phyloP scores from a whole-genome alignment of 2,888 invertebrate species.

The Drosophila neutralis region DNA sequence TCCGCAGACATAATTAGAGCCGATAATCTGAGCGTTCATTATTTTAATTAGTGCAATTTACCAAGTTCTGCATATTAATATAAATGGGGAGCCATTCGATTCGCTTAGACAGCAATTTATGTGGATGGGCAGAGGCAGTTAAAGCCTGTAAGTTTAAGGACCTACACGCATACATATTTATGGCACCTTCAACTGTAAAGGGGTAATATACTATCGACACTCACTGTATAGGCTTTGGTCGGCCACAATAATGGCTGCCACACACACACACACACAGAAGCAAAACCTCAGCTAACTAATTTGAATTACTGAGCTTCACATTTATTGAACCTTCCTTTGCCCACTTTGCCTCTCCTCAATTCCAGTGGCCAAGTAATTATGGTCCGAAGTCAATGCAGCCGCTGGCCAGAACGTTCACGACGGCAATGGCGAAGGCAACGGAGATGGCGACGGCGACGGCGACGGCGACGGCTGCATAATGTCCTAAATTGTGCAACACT shows the following conservation, averaged over 20 bases:
- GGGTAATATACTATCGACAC: slow-evolving; percentile 30
- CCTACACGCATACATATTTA: neutral
- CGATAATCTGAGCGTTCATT: slow-evolving; percentile 79
- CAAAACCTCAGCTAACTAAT: slow-evolving; percentile 63
- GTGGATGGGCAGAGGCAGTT: slow-evolving; percentile 4
- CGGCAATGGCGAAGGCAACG: neutral
- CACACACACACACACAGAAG: neutral
- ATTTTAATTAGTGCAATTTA: slow-evolving; percentile 81
- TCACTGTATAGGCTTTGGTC: slow-evolving; percentile 15
- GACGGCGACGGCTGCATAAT: slow-evolving; percentile 58
- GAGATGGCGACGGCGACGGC: neutral
- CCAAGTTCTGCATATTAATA: slow-evolving; percentile 77
- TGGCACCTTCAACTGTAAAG: slow-evolving; percentile 34
- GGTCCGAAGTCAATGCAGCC: slow-evolving; percentile 47
- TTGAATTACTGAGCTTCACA: slow-evolving; percentile 73
- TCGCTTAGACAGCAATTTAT: slow-evolving; percentile 71
- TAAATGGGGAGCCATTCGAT: slow-evolving; percentile 66
- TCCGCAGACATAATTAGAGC: slow-evolving; percentile 69
- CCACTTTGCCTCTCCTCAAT: neutral
- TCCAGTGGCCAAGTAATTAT: slow-evolving; percentile 63
- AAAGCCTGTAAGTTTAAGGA: slow-evolving; percentile 9
- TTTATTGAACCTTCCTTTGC: slow-evolving; percentile 28
- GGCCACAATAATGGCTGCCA: slow-evolving; percentile 2
- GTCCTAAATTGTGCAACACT: slow-evolving; percentile 80
- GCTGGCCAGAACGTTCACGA: slow-evolving; percentile 7